Conservation (phyloP, 1,140 invertebrate genomes). For the Campoletis sonorensis region DNA sequence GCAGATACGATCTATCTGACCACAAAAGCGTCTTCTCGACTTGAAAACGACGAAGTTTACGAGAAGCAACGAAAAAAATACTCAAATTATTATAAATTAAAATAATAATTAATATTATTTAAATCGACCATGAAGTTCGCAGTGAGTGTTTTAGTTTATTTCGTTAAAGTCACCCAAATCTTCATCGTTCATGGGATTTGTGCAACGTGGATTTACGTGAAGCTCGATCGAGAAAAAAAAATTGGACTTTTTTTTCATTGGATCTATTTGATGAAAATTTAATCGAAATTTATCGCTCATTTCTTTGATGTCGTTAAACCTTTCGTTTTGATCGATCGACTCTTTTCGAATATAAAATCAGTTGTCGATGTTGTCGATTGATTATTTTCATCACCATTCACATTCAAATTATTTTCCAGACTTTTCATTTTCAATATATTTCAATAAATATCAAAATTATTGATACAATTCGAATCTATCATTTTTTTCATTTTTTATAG, state of each 20-base stretch:
- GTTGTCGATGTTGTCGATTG: too few species aligned
- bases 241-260: slow-evolving; percentile 5
- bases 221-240: slow-evolving; percentile 8
- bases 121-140: slow-evolving; percentile 67
- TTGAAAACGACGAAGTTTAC: neutral
- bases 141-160: slow-evolving; percentile 66
- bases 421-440: slow-evolving; percentile 4
- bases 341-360: too few species aligned
- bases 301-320: too few species aligned
- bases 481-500: slow-evolving; percentile 53
- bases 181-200: neutral
- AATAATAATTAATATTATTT: slow-evolving; percentile 44
- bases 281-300: too few species aligned
- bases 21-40: slow-evolving; percentile 58
- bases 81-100: neutral
- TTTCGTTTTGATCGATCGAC: too few species aligned
- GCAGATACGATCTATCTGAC: slow-evolving; percentile 71
- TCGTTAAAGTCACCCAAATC: too few species aligned
- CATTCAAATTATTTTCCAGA: neutral
- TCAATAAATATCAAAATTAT: neutral
- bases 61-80: neutral
- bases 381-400: neutral
- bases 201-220: slow-evolving; percentile 4
- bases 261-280: too few species aligned
- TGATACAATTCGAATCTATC: too few species aligned